phyloP scores from a whole-genome alignment of 1,140 invertebrate species.

The Drosophila grimshawi region DNA sequence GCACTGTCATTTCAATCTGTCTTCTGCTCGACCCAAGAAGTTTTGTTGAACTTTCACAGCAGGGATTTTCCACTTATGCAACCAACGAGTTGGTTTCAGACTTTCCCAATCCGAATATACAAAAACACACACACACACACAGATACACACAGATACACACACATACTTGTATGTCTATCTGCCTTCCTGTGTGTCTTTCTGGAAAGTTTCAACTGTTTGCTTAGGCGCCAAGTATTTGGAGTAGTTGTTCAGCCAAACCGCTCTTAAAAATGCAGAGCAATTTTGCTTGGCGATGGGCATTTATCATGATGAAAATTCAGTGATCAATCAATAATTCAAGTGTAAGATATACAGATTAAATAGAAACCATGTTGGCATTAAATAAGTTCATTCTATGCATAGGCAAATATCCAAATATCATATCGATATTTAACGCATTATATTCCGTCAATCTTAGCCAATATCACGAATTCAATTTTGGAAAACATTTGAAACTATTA shows the following conservation, averaged over 20 bases:
- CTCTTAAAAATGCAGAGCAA: not conserved
- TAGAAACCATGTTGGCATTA: too few species aligned
- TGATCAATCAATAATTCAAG: not conserved
- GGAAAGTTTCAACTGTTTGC: conserved; percentile 26
- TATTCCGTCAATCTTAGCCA: too few species aligned
- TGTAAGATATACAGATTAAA: too few species aligned
- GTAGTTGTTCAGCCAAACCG: not conserved
- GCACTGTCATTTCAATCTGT: conserved; percentile 9
- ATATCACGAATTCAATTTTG: too few species aligned
- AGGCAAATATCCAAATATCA: too few species aligned
- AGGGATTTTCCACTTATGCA: conserved; percentile 24
- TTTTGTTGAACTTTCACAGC: conserved; percentile 32
- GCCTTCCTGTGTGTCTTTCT: not conserved
- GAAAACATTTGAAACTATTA: too few species aligned
- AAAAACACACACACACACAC: not conserved
- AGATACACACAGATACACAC: not conserved
- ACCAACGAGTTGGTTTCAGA: conserved; percentile 10
- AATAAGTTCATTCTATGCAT: too few species aligned
- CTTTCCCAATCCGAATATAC: conserved; percentile 3
- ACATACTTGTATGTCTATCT: too few species aligned
- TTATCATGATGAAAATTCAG: conserved; percentile 2
- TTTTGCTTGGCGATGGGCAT: not conserved
- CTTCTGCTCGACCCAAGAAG: conserved; percentile 10
- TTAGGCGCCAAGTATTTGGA: conserved; percentile 7
- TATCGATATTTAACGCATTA: too few species aligned